Conservation (phyloP, 2,888 invertebrate genomes). For the Acrobasis suavella region DNA sequence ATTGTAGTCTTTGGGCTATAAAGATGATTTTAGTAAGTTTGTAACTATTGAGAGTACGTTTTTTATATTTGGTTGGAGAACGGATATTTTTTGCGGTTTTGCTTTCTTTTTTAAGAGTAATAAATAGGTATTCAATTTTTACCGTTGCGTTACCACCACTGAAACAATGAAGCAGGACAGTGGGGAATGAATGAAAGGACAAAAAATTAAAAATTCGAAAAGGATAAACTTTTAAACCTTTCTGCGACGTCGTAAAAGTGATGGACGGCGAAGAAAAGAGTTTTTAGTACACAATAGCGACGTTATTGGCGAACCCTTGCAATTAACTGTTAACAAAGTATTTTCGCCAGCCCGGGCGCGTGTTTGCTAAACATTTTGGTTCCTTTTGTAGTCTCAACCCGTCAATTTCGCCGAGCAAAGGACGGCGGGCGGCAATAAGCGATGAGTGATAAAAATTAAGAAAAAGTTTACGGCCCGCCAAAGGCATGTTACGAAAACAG, state of each 20-base stretch:
- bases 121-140: neutral
- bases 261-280: constrained; percentile 48
- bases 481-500: constrained; percentile 56
- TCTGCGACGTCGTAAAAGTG: constrained; percentile 56
- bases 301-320: constrained; percentile 72
- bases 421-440: constrained; percentile 34
- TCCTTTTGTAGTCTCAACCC: constrained; percentile 62
- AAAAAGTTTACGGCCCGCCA: constrained; percentile 69
- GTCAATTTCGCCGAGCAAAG: constrained; percentile 56
- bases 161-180: constrained; percentile 9
- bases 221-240: constrained; percentile 44
- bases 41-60: too few relatives aligned
- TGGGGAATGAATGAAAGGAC: too few relatives aligned
- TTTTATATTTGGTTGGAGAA: too few relatives aligned
- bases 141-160: neutral
- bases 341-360: constrained; percentile 42
- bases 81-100: neutral
- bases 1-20: too few relatives aligned
- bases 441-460: constrained; percentile 49
- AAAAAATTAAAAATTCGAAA: constrained; percentile 29
- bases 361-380: constrained; percentile 65
- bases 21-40: too few relatives aligned
- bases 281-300: constrained; percentile 51
- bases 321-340: constrained; percentile 66
- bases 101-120: neutral